Evolutionary conservation across 2,888 invertebrate species (phyloP).

Genomic region (Tuberolachnus salignus): DNA sequence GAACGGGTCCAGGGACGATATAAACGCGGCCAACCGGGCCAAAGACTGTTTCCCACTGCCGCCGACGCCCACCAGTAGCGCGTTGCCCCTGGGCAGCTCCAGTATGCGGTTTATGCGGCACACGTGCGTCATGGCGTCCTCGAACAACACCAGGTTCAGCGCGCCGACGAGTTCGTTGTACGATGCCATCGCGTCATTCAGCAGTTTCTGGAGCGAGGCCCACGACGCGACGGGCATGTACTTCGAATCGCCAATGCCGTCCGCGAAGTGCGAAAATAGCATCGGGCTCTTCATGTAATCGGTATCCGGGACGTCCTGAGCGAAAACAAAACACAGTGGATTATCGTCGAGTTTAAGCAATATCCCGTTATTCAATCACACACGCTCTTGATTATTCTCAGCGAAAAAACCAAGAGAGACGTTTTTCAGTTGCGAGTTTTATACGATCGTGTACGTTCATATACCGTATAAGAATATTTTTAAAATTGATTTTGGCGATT

Average conservation of each 20-base stretch:
- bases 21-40: slow-evolving; percentile 85
- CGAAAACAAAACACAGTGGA: too few relatives aligned
- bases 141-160: slow-evolving; percentile 93
- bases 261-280: slow-evolving; percentile 91
- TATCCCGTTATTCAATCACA: too few relatives aligned
- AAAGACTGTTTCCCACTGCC: slow-evolving; percentile 94
- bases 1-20: slow-evolving; percentile 89
- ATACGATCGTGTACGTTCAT: too few relatives aligned
- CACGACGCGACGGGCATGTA: slow-evolving; percentile 81
- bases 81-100: slow-evolving; percentile 90
- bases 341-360: too few relatives aligned
- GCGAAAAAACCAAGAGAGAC: too few relatives aligned
- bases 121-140: slow-evolving; percentile 92
- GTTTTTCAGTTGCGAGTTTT: too few relatives aligned
- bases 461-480: too few relatives aligned
- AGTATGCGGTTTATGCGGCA: slow-evolving; percentile 91
- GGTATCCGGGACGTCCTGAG: slow-evolving; percentile 75
- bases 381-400: too few relatives aligned
- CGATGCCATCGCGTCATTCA: slow-evolving; percentile 79
- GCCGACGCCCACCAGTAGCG: slow-evolving; percentile 89
- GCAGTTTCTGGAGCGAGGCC: slow-evolving; percentile 73
- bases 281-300: slow-evolving; percentile 75
- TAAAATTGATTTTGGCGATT: too few relatives aligned
- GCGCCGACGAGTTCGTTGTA: slow-evolving; percentile 89
- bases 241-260: slow-evolving; percentile 88